Evolutionary conservation across 2,113 vertebrate genomes (phyloP).

Genomic region (Phalacrocorax brasilianus): DNA sequence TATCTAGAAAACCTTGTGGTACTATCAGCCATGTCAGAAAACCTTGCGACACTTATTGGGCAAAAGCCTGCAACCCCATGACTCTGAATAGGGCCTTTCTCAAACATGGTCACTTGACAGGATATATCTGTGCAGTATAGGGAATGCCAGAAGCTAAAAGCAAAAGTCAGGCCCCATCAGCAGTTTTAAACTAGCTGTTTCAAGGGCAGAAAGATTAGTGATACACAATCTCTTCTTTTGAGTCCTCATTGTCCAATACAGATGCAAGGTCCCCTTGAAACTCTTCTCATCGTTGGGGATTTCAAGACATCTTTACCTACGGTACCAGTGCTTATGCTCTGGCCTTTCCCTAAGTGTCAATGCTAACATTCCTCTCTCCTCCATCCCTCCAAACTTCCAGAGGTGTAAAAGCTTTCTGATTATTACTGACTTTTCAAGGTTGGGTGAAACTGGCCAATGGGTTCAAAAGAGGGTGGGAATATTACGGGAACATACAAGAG

Average conservation of each 20-base stretch:
- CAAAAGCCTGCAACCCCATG: not conserved
- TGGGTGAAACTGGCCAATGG: not conserved
- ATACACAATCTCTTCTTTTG: not conserved
- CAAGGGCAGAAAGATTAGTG: not conserved
- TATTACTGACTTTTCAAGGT: not conserved
- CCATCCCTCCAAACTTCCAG: not conserved
- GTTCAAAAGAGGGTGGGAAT: not conserved
- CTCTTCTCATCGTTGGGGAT: not conserved
- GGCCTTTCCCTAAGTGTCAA: not conserved
- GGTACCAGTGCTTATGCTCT: not conserved
- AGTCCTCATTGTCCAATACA: not conserved
- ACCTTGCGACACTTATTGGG: not conserved
- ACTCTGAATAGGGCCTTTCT: slow-evolving; percentile 30
- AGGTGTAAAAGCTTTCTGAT: not conserved
- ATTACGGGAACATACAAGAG: not conserved
- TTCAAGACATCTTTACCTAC: not conserved
- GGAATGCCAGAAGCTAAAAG: not conserved
- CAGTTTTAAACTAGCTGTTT: not conserved
- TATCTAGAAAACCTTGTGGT: not conserved
- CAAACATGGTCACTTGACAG: slow-evolving; percentile 11
- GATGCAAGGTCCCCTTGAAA: not conserved
- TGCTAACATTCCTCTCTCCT: not conserved
- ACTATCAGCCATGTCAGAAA: not conserved
- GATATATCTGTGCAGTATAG: not conserved
- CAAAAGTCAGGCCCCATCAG: not conserved